Evolutionary conservation across 2,113 vertebrate species (phyloP), one percentile per base, ranked within the genome.

Genomic region (Phrynocephalus versicolor): DNA sequence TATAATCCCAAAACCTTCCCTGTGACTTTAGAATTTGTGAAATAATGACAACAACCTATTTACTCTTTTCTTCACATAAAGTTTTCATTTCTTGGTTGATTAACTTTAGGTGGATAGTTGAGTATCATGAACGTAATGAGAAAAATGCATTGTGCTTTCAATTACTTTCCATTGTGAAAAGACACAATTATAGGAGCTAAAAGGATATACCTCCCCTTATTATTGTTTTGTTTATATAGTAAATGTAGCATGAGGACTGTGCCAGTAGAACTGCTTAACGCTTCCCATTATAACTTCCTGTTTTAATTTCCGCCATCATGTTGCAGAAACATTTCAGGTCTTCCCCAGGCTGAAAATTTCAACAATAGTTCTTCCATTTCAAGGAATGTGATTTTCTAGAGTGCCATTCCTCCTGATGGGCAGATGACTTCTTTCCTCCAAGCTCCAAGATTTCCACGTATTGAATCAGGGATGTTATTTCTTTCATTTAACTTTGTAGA

Each of bases 81-180:
- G 45, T 35, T 69, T 74, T 79, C 30, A 82, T 79, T 83, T 77
- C 77, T 69, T 79, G 75, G 45, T 39, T 88, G 76, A 75, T 67
- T 74, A 84, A 35, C 19, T 79, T 21, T 83, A 74, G 45, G 69
- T 74, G 77, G 70, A 74, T 83, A 74, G 65, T 27, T 45, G 58
- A 37, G 67, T 60, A 73, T 58, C 35, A 86, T 73, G 62, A 89
- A 78, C 41, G 35, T 73, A 82, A 62, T 37, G 79, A 51, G 30
- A 69, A 79, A 73, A 82, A 35, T 82, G 25, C 15, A 74, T 41
- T 55, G 30, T 30, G 1, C 62, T 74, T 45, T 82, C 84, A 69
- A 67, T 86, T 69, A 51, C 69, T 79, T 83, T 39, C 37, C 25
- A 41, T 58, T 23, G 55, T 51, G 67, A 79, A 72, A 72, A 79